Evolutionary conservation across 2,797 vertebrate genomes (phyloP).

Genomic region (Octomys mimax): DNA sequence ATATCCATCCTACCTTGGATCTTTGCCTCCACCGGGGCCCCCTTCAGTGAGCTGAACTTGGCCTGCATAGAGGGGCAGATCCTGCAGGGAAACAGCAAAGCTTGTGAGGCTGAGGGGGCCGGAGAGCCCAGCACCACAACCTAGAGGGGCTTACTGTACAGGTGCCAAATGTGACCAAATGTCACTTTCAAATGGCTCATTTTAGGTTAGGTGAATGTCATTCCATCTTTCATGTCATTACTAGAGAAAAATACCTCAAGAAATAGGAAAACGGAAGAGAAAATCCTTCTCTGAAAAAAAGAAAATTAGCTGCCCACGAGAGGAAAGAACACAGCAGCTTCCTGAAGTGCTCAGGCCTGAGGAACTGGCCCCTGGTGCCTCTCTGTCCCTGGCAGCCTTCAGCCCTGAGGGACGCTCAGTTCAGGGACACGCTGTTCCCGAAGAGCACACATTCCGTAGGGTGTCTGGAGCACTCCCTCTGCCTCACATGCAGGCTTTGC

Average conservation of each 20-base stretch:
- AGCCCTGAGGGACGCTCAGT: background rate
- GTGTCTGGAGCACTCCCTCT: background rate
- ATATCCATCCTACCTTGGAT: constrained; percentile 82
- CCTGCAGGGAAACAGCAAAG: constrained; percentile 71
- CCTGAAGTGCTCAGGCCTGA: background rate
- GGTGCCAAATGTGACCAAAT: background rate
- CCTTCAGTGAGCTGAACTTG: constrained; percentile 72
- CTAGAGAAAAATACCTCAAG: background rate
- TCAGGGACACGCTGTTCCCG: background rate
- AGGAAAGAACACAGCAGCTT: background rate
- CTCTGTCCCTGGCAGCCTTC: background rate
- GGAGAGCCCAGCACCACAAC: background rate
- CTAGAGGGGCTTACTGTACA: background rate
- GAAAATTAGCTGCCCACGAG: background rate
- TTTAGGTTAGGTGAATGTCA: background rate
- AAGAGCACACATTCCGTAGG: background rate
- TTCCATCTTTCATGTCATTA: background rate
- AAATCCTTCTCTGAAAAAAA: constrained; percentile 35
- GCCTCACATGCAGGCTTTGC: background rate
- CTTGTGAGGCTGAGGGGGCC: background rate
- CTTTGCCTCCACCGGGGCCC: constrained; percentile 73
- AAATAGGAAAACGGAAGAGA: background rate
- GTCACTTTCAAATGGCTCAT: background rate
- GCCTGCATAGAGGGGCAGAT: constrained; percentile 78
- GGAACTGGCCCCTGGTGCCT: background rate